Conservation (phyloP, 2,888 invertebrate genomes). For the Teleiodes luculella region DNA sequence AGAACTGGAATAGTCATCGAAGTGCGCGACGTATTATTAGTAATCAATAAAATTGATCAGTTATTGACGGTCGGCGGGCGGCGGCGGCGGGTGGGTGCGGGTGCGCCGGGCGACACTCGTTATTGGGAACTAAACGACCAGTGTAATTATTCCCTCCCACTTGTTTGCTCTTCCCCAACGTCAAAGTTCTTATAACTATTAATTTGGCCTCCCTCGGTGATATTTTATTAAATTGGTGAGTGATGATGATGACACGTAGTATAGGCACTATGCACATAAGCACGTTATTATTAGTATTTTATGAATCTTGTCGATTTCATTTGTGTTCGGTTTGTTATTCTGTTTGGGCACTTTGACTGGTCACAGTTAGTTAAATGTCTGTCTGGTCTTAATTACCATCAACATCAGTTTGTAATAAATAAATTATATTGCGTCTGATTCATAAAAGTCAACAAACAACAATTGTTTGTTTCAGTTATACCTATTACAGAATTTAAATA, state of each 20-base stretch:
- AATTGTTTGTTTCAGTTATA: too few relatives aligned
- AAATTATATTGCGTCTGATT: too few relatives aligned
- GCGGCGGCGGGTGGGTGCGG: slow-evolving; percentile 1
- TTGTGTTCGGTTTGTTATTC: background rate
- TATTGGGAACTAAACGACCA: slow-evolving; percentile 5
- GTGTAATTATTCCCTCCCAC: background rate
- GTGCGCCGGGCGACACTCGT: background rate
- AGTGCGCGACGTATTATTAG: background rate
- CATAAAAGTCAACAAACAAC: too few relatives aligned
- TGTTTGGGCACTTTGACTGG: background rate
- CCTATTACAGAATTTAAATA: too few relatives aligned
- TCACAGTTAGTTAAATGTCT: background rate
- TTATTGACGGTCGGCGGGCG: background rate
- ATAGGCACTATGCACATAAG: too few relatives aligned
- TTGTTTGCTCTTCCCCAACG: background rate
- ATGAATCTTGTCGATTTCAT: too few relatives aligned
- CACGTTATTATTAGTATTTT: too few relatives aligned
- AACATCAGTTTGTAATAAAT: too few relatives aligned
- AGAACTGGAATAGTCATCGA: background rate
- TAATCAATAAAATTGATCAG: slow-evolving; percentile 3
- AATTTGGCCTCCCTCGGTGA: background rate
- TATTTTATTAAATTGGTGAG: background rate
- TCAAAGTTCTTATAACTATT: background rate
- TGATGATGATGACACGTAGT: too few relatives aligned
- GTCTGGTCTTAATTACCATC: too few relatives aligned